Conservation (phyloP, 2,113 vertebrate genomes). For the Cervus canadensis region DNA sequence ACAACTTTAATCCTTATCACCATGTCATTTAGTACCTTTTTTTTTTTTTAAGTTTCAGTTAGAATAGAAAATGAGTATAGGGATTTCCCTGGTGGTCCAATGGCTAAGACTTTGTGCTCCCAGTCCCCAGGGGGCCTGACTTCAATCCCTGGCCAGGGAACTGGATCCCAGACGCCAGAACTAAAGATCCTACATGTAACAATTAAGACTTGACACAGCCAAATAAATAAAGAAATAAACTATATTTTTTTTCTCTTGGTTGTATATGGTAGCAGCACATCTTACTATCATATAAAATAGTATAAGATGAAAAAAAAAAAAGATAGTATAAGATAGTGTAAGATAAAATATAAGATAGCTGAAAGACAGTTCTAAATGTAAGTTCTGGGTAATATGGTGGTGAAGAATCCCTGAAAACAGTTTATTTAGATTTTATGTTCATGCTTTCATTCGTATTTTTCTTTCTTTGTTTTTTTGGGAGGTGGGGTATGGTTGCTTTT, state of each 20-base stretch:
- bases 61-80: neutral
- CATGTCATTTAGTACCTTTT: neutral
- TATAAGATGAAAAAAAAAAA: too few relatives aligned
- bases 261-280: neutral
- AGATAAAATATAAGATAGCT: neutral
- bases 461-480: neutral
- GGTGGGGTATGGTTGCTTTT: neutral
- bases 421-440: slow-evolving; percentile 35
- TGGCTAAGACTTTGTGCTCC: neutral
- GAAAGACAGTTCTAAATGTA: neutral
- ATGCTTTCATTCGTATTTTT: neutral
- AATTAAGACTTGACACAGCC: neutral
- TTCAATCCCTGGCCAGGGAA: neutral
- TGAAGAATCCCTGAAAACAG: neutral
- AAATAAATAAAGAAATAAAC: neutral
- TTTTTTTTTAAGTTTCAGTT: neutral
- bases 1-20: neutral
- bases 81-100: neutral
- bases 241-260: neutral
- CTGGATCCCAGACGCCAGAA: neutral
- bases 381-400: neutral
- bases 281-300: neutral
- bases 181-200: neutral
- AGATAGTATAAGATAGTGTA: too few relatives aligned
- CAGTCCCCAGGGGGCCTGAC: neutral